These are phyloP conservation scores for Heliconius melpomene DNA, from an alignment of 1,140 invertebrate species.

Conservation along the genomic window DNA sequence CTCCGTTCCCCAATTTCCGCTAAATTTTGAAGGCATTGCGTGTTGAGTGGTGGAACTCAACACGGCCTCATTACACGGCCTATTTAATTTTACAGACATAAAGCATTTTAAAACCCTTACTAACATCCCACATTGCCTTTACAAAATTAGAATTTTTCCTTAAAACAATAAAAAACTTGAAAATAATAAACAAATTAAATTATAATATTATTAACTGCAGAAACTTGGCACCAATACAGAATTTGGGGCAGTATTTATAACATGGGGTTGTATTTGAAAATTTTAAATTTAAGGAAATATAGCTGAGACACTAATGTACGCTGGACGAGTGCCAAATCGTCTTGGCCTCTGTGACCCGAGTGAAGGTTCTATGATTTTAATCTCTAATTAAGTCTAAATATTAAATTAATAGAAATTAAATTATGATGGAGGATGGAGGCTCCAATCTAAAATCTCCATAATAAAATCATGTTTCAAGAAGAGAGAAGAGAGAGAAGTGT, in stretches of 20 bases:
- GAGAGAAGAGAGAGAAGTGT: too few species aligned
- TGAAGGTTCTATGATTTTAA: neutral
- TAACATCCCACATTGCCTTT: too few species aligned
- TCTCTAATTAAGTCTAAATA: constrained; percentile 19
- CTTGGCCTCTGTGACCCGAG: constrained; percentile 15
- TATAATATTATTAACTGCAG: constrained; percentile 23
- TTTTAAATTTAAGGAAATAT: constrained; percentile 60
- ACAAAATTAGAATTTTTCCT: too few species aligned
- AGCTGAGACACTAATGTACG: constrained; percentile 51
- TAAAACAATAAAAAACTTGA: neutral
- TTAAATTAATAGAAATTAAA: neutral
- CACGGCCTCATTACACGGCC: too few species aligned
- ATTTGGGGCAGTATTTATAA: constrained; percentile 43
- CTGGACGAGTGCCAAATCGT: constrained; percentile 50
- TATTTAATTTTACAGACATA: too few species aligned
- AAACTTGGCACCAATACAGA: constrained; percentile 44
- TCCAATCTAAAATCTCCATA: too few species aligned
- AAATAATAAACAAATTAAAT: neutral
- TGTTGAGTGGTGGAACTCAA: too few species aligned
- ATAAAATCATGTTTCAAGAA: too few species aligned
- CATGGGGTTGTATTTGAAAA: constrained; percentile 42
- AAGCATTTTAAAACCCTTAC: too few species aligned
- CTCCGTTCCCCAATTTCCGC: too few species aligned
- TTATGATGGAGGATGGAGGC: too few species aligned
- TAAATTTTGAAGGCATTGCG: too few species aligned